Evolutionary conservation across 2,888 invertebrate species (phyloP).

Genomic region (Scaeva pyrastri): DNA sequence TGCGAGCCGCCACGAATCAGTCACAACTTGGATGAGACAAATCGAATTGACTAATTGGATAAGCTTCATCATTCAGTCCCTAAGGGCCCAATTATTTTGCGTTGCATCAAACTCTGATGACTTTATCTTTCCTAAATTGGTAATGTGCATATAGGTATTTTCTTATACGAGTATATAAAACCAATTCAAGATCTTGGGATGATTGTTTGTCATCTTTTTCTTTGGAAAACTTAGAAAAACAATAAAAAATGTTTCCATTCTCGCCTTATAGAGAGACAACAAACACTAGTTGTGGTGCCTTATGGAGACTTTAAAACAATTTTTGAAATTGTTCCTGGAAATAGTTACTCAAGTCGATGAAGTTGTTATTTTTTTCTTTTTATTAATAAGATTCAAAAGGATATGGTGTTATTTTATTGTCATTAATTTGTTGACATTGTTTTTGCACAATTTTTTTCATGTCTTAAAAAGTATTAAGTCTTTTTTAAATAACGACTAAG

Average conservation of each 20-base stretch:
- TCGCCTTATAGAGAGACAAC: slow-evolving; percentile 7
- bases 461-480: no score
- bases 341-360: background rate
- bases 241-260: background rate
- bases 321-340: background rate
- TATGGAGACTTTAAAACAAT: background rate
- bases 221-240: slow-evolving; percentile 1
- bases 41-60: slow-evolving; percentile 42
- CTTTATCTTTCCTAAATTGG: slow-evolving; percentile 35
- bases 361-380: slow-evolving; percentile 25
- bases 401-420: background rate
- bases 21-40: slow-evolving; percentile 18
- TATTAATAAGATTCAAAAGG: background rate
- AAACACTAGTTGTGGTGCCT: background rate
- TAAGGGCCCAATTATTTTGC: slow-evolving; percentile 38
- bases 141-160: background rate
- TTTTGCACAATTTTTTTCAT: no score
- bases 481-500: no score
- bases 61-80: slow-evolving; percentile 16
- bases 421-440: background rate
- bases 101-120: slow-evolving; percentile 2
- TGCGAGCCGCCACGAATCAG: background rate
- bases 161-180: background rate
- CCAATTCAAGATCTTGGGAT: background rate
- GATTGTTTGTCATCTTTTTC: slow-evolving; percentile 17